Evolutionary conservation across 2,113 vertebrate genomes (phyloP).

Genomic region (Cebidichthys violaceus): DNA sequence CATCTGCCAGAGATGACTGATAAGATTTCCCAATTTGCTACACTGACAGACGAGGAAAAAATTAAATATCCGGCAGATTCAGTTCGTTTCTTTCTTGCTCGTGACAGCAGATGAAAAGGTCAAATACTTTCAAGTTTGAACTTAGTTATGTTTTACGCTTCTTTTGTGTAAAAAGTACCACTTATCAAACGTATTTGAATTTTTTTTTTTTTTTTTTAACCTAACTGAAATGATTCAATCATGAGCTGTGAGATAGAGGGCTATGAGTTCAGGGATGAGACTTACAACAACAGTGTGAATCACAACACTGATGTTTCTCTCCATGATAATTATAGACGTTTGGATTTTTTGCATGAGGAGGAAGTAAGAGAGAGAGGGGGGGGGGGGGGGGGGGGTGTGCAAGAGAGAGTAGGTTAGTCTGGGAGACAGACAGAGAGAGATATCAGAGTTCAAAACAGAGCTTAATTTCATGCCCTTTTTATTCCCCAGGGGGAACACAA

Average conservation of each 20-base stretch:
- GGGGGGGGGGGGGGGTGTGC: no score
- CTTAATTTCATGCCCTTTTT: slow-evolving; percentile 66
- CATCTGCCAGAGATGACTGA: slow-evolving; percentile 67
- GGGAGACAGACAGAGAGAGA: slow-evolving; percentile 42
- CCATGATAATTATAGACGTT: slow-evolving; percentile 50
- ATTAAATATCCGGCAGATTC: slow-evolving; percentile 42
- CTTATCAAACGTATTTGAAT: not conserved
- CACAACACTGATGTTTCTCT: slow-evolving; percentile 36
- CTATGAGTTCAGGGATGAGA: not conserved
- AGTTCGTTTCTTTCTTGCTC: slow-evolving; percentile 20
- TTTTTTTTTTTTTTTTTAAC: not conserved
- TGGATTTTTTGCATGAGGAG: slow-evolving; percentile 27
- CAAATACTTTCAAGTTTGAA: slow-evolving; percentile 17
- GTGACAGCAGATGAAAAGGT: slow-evolving; percentile 30
- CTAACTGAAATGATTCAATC: slow-evolving; percentile 8
- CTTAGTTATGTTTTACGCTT: not conserved
- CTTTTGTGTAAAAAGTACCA: not conserved
- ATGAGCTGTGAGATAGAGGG: slow-evolving; percentile 11
- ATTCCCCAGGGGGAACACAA: slow-evolving; percentile 51
- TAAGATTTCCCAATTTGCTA: slow-evolving; percentile 71
- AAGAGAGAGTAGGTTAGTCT: slow-evolving; percentile 11
- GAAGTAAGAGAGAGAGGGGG: not conserved
- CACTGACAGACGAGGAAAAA: slow-evolving; percentile 37
- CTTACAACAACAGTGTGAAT: slow-evolving; percentile 14
- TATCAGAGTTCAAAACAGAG: slow-evolving; percentile 59